Conservation (phyloP, 2,797 vertebrate species). For the Hydrophis major region DNA sequence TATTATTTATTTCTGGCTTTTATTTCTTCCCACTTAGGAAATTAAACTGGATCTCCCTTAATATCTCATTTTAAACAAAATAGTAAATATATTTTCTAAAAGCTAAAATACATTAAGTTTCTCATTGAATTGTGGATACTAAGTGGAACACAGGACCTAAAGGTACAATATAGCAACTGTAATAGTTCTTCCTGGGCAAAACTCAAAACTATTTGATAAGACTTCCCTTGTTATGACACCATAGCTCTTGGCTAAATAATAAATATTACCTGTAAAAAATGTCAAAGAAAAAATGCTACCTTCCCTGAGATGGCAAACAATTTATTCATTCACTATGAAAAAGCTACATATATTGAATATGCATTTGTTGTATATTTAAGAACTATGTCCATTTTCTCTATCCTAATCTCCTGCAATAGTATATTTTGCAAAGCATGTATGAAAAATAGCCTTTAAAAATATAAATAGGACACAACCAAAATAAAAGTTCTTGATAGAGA, state of each 20-base stretch:
- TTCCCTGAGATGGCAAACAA: background rate
- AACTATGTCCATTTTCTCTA: background rate
- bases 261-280: background rate
- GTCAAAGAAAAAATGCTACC: background rate
- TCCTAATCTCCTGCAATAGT: background rate
- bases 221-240: background rate
- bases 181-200: background rate
- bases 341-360: background rate
- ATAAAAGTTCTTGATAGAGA: background rate
- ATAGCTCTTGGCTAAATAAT: background rate
- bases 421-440: background rate
- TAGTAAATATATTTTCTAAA: background rate
- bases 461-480: background rate
- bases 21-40: background rate
- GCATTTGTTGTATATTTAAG: background rate
- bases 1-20: background rate
- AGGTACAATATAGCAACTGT: background rate
- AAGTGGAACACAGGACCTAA: background rate
- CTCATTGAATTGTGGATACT: background rate
- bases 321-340: background rate
- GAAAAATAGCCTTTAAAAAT: background rate
- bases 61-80: background rate
- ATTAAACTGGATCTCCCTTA: background rate
- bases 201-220: background rate
- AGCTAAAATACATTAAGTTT: background rate